A percentile compares a stretch with the other conserved stretches of the same genome.
phyloP scores from a whole-genome alignment of 2,113 vertebrate species.

The Mystacornis crossleyi region DNA sequence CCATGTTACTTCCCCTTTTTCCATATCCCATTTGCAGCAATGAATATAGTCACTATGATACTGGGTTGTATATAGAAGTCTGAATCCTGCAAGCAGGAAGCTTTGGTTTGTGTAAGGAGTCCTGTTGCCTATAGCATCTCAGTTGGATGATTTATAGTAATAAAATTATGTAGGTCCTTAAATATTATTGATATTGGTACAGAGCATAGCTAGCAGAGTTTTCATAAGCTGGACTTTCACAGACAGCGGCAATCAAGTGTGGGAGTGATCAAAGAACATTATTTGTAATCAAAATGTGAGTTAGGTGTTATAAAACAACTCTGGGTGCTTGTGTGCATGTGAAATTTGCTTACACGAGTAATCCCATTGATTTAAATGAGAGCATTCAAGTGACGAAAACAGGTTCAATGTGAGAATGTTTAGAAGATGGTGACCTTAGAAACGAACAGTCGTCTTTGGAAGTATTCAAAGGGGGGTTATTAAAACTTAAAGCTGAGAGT shows the following conservation, averaged over 20 bases:
- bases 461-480: conserved; percentile 7
- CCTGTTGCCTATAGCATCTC: neutral
- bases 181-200: neutral
- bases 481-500: conserved; percentile 15
- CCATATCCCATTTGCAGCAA: accelerated
- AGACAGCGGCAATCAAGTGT: neutral
- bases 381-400: conserved; percentile 38
- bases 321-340: neutral
- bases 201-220: neutral
- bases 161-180: neutral
- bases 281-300: conserved; percentile 42
- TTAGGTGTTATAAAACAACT: conserved; percentile 33
- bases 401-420: neutral
- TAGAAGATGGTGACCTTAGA: conserved; percentile 50
- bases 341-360: conserved; percentile 33
- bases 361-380: conserved; percentile 42
- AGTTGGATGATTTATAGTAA: neutral
- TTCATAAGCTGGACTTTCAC: neutral
- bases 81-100: neutral
- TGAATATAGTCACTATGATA: neutral
- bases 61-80: neutral
- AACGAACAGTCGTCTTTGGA: neutral
- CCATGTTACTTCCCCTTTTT: neutral
- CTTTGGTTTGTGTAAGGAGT: neutral
- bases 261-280: neutral